These are phyloP conservation scores for Sympetrum striolatum DNA, from an alignment of 2,888 invertebrate species.

Conservation along the genomic window DNA sequence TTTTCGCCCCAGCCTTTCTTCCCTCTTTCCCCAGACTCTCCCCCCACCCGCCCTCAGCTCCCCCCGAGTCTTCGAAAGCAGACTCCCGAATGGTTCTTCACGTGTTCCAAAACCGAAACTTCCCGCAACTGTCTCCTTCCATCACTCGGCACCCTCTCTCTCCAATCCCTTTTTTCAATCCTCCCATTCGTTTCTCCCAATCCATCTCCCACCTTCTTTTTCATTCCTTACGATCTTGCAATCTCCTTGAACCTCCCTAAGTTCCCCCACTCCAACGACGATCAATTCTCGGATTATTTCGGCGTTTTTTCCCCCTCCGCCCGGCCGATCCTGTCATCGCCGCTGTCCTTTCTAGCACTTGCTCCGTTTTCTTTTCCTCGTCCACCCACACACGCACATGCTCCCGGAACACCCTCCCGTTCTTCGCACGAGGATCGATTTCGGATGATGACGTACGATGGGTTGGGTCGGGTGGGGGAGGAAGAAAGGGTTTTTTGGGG, in stretches of 20 bases:
- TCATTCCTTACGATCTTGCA: neutral
- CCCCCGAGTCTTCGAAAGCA: neutral
- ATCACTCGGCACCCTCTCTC: neutral
- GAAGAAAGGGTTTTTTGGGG: neutral
- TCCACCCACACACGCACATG: neutral
- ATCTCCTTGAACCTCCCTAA: neutral
- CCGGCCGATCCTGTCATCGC: constrained; percentile 1
- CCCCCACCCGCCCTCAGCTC: neutral
- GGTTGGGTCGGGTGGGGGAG: neutral
- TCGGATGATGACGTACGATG: constrained; percentile 26
- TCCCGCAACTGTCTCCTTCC: neutral
- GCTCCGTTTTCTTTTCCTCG: neutral
- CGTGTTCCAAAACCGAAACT: neutral
- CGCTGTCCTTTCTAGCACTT: neutral
- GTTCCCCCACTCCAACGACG: neutral
- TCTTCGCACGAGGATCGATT: constrained; percentile 42
- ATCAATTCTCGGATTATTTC: neutral
- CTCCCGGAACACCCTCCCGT: neutral
- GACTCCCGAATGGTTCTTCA: neutral
- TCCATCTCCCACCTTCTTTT: neutral
- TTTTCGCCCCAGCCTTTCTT: too few species aligned
- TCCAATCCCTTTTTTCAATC: neutral
- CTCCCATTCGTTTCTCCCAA: neutral
- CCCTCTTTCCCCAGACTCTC: too few species aligned
- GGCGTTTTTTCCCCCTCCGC: neutral